A percentile compares a stretch with the other conserved stretches of the same genome.
phyloP scores from a whole-genome alignment of 1,140 invertebrate species.

The Leptinotarsa defecta region DNA sequence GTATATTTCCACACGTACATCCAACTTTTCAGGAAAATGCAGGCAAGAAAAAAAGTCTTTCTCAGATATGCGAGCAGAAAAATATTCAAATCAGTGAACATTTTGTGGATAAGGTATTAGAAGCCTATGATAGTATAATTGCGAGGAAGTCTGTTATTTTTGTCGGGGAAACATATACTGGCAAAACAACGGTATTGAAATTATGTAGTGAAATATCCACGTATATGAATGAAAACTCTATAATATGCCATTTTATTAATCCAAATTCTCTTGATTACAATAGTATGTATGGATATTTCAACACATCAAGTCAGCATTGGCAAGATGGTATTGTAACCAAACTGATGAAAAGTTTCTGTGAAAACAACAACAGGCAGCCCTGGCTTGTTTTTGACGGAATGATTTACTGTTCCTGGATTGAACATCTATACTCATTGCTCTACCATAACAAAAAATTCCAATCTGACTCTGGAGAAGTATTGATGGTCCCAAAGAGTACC shows the following conservation, averaged over 20 bases:
- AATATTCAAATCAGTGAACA: constrained; percentile 73
- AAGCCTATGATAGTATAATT: constrained; percentile 77
- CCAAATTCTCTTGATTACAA: constrained; percentile 88
- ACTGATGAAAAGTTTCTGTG: constrained; percentile 70
- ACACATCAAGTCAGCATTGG: constrained; percentile 82
- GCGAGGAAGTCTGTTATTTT: constrained; percentile 81
- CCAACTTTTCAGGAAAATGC: constrained; percentile 11
- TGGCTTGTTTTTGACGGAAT: constrained; percentile 85
- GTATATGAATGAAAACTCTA: constrained; percentile 10
- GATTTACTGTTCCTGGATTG: constrained; percentile 90
- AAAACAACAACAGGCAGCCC: constrained; percentile 70
- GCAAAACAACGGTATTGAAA: constrained; percentile 62
- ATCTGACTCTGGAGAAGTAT: constrained; percentile 80
- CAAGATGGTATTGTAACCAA: constrained; percentile 81
- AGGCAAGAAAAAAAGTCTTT: constrained; percentile 1
- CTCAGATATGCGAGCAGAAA: constrained; percentile 60
- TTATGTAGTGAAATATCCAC: constrained; percentile 25
- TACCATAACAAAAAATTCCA: constrained; percentile 77
- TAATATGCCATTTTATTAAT: constrained; percentile 73
- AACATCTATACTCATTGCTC: constrained; percentile 87
- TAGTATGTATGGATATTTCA: constrained; percentile 85
- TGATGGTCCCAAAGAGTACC: constrained; percentile 75
- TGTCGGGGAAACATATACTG: constrained; percentile 73
- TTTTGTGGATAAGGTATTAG: constrained; percentile 73
- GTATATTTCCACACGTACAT: constrained; percentile 77